Base-by-base conservation (phyloP, 2,113 vertebrate species). In the Macquaria ambigua region DNA sequence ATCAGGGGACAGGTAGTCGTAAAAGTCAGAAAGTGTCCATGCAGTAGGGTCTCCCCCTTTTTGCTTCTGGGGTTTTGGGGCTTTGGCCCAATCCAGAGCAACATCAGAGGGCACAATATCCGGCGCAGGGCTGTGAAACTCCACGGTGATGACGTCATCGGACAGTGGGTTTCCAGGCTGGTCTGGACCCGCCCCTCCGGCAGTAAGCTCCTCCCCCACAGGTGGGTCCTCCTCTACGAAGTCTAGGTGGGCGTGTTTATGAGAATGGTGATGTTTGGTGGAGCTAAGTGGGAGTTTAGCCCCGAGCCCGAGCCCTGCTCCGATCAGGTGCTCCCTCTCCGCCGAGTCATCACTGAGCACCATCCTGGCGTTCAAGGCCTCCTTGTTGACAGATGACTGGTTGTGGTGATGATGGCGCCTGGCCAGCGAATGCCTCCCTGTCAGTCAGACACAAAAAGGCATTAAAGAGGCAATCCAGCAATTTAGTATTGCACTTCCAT, bases 1-100 rank as follows among this genome's bases (percentile, higher is more conserved):
- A 6, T 97, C 97, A 21, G 97, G 96, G 0, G 96, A 95, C 87
- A 97, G 95, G 94, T 98, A 97, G 6, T 98, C 97, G 0, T 98
- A 98, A 78, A 97, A 95, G 84, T 97, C 97, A 1, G 96, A 95
- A 39, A 97, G 91, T 1, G 94, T 96, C 97, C 97, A 97, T 3
- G 96, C 93, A 1, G 96, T 96, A 8, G 96, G 95, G 64, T 95
- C 93, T 14, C 92, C 89, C 0, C 81, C 95, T 95, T 84, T 91
- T 86, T 91, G 95, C 90, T 84, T 92, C 83, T 91, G 83, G 81
- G 93, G 66, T 83, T 90, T 71, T 3, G 90, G 91, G 37, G 58
- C 83, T 82, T 92, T 93, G 2, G 77, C 31, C 86, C 87, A 89
- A 77, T 93, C 1, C 90, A 93, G 84, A 91, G 92, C 77, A 66